A percentile compares a stretch with the other conserved stretches of the same genome.
Evolutionary conservation across 1,140 invertebrate species (phyloP).

Genomic region (Phymorhynchus buccinoides): DNA sequence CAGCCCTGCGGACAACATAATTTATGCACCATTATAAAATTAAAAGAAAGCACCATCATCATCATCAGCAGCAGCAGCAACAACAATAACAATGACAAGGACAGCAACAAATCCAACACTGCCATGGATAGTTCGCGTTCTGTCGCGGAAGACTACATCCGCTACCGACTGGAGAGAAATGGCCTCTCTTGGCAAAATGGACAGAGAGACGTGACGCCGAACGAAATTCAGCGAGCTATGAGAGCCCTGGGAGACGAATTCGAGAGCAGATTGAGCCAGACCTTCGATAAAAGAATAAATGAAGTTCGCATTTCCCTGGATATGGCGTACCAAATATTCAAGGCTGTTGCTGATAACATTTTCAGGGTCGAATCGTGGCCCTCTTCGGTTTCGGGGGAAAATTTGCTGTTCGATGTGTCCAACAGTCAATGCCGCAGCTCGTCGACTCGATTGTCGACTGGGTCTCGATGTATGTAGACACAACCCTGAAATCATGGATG

Average conservation of each 20-base stretch:
- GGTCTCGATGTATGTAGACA: slow-evolving; percentile 68
- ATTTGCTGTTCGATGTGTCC: slow-evolving; percentile 68
- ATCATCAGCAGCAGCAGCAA: no score
- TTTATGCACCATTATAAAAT: no score
- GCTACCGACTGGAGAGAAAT: slow-evolving; percentile 46
- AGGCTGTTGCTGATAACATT: slow-evolving; percentile 71
- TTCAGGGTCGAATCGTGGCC: slow-evolving; percentile 73
- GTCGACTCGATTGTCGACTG: slow-evolving; percentile 71
- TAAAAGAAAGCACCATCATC: no score
- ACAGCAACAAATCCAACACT: no score
- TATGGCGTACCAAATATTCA: slow-evolving; percentile 70
- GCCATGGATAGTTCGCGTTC: slow-evolving; percentile 47
- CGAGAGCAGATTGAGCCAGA: slow-evolving; percentile 66
- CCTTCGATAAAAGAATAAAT: slow-evolving; percentile 69
- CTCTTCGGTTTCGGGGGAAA: slow-evolving; percentile 73
- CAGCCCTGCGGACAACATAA: no score
- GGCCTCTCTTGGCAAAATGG: slow-evolving; percentile 48
- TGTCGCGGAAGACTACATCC: slow-evolving; percentile 49
- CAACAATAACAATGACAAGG: no score
- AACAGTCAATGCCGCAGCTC: slow-evolving; percentile 65
- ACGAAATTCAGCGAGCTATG: slow-evolving; percentile 53
- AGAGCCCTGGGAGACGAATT: slow-evolving; percentile 70
- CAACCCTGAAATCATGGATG: slow-evolving; percentile 71
- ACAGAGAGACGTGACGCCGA: slow-evolving; percentile 39
- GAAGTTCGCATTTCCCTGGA: slow-evolving; percentile 67